These are phyloP conservation scores for Penaeus monodon DNA, from an alignment of 2,888 invertebrate species.

Conservation along the genomic window DNA sequence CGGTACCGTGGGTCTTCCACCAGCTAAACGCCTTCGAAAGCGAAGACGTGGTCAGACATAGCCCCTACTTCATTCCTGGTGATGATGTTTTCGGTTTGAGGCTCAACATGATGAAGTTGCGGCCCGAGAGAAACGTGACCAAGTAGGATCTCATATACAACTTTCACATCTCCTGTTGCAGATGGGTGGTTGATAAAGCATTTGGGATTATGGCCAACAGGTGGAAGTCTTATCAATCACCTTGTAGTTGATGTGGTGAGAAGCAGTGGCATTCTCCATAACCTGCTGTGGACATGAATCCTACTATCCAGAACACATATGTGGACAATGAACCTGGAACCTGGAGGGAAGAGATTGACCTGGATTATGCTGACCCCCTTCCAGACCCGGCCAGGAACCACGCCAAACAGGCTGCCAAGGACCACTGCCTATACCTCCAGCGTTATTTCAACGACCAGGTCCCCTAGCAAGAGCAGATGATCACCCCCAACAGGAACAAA, in stretches of 20 bases:
- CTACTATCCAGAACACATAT: background rate
- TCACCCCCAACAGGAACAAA: no score
- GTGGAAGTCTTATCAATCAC: background rate
- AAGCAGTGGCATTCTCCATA: background rate
- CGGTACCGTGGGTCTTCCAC: no score
- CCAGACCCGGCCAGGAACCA: background rate
- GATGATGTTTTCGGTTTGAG: background rate
- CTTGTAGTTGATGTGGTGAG: background rate
- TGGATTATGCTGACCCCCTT: background rate
- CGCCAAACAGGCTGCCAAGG: background rate
- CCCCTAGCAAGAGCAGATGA: no score
- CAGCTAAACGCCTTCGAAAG: no score
- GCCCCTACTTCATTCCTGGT: no score
- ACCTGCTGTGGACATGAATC: background rate
- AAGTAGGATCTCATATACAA: background rate
- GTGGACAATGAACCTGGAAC: background rate
- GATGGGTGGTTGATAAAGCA: constrained; percentile 8
- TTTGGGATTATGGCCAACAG: constrained; percentile 2
- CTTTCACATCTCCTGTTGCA: background rate
- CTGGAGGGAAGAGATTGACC: background rate
- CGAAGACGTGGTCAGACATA: no score
- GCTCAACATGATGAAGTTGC: background rate
- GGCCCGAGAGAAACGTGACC: background rate
- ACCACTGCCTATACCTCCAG: no score
- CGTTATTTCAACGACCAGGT: no score